Conservation (phyloP, 2,888 invertebrate genomes). For the Agonopterix heracliana region DNA sequence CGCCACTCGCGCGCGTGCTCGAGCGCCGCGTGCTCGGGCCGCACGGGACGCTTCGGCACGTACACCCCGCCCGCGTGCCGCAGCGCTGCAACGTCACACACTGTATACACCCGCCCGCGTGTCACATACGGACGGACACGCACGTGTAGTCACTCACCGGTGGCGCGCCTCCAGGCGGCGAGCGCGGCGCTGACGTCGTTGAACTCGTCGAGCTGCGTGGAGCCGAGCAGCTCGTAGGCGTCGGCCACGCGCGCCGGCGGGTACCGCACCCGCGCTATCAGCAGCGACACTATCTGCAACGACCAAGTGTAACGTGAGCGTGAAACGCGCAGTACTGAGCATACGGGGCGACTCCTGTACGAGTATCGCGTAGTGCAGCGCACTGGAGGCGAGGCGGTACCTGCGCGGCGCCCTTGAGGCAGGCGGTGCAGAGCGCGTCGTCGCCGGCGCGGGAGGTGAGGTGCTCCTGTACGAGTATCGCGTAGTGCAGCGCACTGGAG, state of each 20-base stretch:
- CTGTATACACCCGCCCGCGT: not conserved
- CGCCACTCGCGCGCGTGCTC: slow-evolving; percentile 83
- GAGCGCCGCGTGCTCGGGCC: slow-evolving; percentile 78
- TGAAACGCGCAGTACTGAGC: no score
- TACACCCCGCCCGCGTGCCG: slow-evolving; percentile 29
- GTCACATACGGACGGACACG: not conserved
- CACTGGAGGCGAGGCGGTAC: slow-evolving; percentile 45
- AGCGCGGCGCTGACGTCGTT: slow-evolving; percentile 84
- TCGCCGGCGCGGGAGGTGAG: slow-evolving; percentile 88
- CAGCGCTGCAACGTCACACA: slow-evolving; percentile 10
- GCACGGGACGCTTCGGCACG: slow-evolving; percentile 18
- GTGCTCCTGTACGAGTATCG: no score
- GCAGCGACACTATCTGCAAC: slow-evolving; percentile 78
- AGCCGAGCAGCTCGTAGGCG: slow-evolving; percentile 89
- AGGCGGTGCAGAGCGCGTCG: slow-evolving; percentile 92
- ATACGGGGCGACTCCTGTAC: no score
- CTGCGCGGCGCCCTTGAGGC: slow-evolving; percentile 80
- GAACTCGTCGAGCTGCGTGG: slow-evolving; percentile 92
- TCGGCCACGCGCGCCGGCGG: slow-evolving; percentile 83
- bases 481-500: no score
- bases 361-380: no score
- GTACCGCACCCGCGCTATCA: slow-evolving; percentile 79
- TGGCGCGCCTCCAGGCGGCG: slow-evolving; percentile 87
- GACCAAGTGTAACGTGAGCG: slow-evolving; percentile 24
- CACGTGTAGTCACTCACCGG: slow-evolving; percentile 23